phyloP scores from a whole-genome alignment of 2,797 vertebrate species.

The Peromyscus eremicus region DNA sequence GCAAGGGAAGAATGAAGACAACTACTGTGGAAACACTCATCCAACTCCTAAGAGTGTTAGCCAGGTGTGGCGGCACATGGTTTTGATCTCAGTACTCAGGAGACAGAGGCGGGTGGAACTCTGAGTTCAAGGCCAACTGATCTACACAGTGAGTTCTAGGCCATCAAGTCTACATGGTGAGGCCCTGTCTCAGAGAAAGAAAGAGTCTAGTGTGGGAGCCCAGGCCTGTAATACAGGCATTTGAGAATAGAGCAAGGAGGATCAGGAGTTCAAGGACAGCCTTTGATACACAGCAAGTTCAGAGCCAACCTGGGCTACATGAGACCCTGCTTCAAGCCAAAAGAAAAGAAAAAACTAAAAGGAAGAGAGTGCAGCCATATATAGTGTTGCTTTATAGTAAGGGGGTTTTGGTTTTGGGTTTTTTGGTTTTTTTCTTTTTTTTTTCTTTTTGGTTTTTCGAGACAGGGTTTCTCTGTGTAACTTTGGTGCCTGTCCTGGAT shows the following conservation, averaged over 20 bases:
- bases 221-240: not conserved
- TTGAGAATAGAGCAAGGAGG: not conserved
- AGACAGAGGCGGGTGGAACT: not conserved
- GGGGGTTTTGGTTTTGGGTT: no score
- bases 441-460: no score
- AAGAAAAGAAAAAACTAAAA: not conserved
- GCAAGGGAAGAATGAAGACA: slow-evolving; percentile 9
- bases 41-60: not conserved
- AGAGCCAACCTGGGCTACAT: not conserved
- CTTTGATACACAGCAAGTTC: not conserved
- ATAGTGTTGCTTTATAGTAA: slow-evolving; percentile 25
- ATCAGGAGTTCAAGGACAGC: not conserved
- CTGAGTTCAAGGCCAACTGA: not conserved
- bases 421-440: no score
- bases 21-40: not conserved
- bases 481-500: no score
- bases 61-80: not conserved
- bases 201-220: not conserved
- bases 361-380: not conserved
- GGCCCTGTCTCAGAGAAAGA: not conserved
- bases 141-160: not conserved
- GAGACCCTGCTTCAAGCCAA: not conserved
- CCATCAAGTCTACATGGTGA: not conserved
- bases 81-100: not conserved
- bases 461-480: no score